A percentile compares a stretch with the other conserved stretches of the same genome.
phyloP scores from a whole-genome alignment of 2,888 invertebrate species.

The Meiosimyza decipiens region DNA sequence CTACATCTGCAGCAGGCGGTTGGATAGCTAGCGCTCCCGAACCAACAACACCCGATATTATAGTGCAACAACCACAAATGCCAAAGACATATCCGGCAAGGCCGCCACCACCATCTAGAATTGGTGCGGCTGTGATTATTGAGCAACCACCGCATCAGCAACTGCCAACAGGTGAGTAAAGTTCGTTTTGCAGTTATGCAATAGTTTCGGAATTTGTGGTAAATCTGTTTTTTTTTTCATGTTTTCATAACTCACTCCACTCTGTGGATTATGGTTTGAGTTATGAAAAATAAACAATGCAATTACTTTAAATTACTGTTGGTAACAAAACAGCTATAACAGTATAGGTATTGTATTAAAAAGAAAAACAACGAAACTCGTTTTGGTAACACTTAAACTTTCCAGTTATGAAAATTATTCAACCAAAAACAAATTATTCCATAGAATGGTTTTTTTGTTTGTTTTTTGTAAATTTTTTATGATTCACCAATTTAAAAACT shows the following conservation, averaged over 20 bases:
- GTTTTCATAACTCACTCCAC: too few relatives aligned
- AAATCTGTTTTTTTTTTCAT: too few relatives aligned
- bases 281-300: too few relatives aligned
- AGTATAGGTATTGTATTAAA: too few relatives aligned
- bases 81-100: conserved; percentile 5
- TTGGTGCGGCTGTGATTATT: conserved; percentile 38
- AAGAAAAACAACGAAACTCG: not conserved
- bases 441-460: not conserved
- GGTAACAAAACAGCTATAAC: too few relatives aligned
- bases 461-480: not conserved
- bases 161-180: conserved; percentile 48
- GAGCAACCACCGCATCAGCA: conserved; percentile 47
- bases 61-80: conserved; percentile 37
- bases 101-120: conserved; percentile 2
- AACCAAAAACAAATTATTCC: conserved; percentile 1
- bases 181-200: not conserved
- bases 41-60: conserved; percentile 33
- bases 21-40: conserved; percentile 38
- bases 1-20: conserved; percentile 5
- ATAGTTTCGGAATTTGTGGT: not conserved
- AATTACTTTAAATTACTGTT: too few relatives aligned
- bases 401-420: not conserved
- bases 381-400: conserved; percentile 2
- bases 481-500: too few relatives aligned
- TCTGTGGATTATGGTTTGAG: too few relatives aligned